Evolutionary conservation across 1,140 invertebrate genomes (phyloP), one percentile per base, ranked within the genome.

Genomic region (Drosophila guanche): DNA sequence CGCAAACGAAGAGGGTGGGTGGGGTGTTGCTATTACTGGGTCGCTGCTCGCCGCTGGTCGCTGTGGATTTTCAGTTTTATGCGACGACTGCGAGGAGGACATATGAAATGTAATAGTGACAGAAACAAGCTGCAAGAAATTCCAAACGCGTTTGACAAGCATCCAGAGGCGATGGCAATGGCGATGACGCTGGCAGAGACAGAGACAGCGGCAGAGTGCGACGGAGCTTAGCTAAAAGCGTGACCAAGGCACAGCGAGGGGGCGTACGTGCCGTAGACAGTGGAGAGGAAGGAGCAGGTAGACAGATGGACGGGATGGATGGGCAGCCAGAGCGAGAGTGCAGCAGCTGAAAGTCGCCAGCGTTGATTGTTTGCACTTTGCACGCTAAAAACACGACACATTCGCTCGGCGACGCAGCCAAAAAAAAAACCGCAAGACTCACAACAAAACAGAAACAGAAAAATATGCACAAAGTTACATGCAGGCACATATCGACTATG

Each of bases 291-390:
- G 33, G 37, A 50, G 6, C 8, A 16, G 37, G 5, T 14, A 23
- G 33, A 41, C 29, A 25, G 52, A 33, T 20, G 16, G 16, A 20
- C 16, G 16, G 16, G 16, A 20, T 20, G 16, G 33, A 25, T 5
- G 42, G 41, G 8, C 20, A 51, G 16, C 23, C 14, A 10, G 20
- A 61, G 23, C 53, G 23, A 12, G 10, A 12, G 33, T 12, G 77
- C 48, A 67, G 65, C 67, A 71, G 78, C 78, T 68, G 65, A 76
- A 85, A 86, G 76, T 85, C 81, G 81, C 80, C 77, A 51, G 81
- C 69, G 81, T 80, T 85, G 80, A 85, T 85, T 85, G 80, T 85
- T 85, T 85, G 80, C 80, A 85, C 81, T 85, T 86, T 85, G 62
- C 73, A 77, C 77, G 81, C 81, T 81, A 74, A 86, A 75, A 85